phyloP scores from a whole-genome alignment of 2,797 vertebrate species.

The Danio kyathit region DNA sequence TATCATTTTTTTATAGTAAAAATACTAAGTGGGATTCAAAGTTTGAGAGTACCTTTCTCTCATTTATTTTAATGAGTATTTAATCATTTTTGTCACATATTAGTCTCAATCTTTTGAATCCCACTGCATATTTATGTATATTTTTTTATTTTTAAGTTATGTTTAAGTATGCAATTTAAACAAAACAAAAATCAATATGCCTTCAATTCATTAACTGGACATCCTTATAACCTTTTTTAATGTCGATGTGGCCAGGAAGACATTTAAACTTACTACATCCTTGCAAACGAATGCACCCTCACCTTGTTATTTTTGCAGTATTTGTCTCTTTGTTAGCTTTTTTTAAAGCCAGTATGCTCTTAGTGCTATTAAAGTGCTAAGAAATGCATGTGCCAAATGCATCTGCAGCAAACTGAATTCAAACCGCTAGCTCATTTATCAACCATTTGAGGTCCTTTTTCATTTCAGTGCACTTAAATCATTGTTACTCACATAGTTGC shows the following conservation, averaged over 20 bases:
- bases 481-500: constrained; percentile 21
- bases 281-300: neutral
- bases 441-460: constrained; percentile 10
- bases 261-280: neutral
- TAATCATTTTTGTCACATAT: neutral
- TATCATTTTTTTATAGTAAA: neutral
- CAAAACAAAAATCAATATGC: neutral
- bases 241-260: neutral
- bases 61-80: neutral
- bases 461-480: constrained; percentile 17
- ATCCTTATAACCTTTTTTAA: neutral
- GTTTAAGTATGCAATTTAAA: too few relatives aligned
- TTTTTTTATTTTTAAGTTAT: neutral
- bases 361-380: constrained; percentile 37
- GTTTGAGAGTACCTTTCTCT: neutral
- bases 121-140: neutral
- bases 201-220: neutral
- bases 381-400: constrained; percentile 43
- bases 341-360: constrained; percentile 8
- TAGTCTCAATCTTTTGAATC: neutral
- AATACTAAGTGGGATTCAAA: neutral
- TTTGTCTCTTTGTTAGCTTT: constrained; percentile 9
- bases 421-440: constrained; percentile 32
- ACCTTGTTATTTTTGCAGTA: neutral
- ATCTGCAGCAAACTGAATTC: constrained; percentile 46